Percentiles rank a stretch among this genome's conserved stretches.
Evolutionary conservation across 2,797 vertebrate genomes (phyloP).

Genomic region (Vireo griseus): DNA sequence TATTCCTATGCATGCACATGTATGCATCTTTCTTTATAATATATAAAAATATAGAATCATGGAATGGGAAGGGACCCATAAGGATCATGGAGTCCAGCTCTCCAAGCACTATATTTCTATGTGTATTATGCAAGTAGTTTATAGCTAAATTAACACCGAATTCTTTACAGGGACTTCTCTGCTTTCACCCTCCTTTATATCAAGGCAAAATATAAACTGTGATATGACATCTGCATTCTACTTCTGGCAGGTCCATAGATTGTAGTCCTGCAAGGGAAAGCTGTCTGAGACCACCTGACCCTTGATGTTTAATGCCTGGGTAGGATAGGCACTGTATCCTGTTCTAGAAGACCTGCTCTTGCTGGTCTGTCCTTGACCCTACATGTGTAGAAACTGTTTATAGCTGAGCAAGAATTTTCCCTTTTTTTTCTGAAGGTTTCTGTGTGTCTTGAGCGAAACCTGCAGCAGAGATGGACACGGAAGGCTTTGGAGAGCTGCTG

Average conservation of each 20-base stretch:
- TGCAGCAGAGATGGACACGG: conserved; percentile 83
- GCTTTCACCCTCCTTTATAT: not conserved
- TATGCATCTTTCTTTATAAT: not conserved
- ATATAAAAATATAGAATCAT: not conserved
- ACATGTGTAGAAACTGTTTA: not conserved
- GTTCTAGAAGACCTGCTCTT: not conserved
- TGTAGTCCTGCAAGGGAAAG: not conserved
- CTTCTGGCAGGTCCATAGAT: not conserved
- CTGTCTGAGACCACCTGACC: not conserved
- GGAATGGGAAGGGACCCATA: not conserved
- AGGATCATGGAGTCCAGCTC: not conserved
- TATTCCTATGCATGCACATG: not conserved
- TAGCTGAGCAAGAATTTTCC: not conserved
- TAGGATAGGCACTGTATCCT: not conserved
- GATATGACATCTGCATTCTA: not conserved
- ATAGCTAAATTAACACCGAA: not conserved
- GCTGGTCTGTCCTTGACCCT: not conserved
- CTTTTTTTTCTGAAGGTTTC: not conserved
- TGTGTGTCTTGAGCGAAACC: not conserved
- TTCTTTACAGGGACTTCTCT: not conserved
- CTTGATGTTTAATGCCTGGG: not conserved
- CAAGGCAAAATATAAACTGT: not conserved
- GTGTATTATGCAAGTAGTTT: not conserved
- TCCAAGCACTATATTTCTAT: not conserved
- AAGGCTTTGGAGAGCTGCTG: conserved; percentile 94